A percentile compares a stretch with the other conserved stretches of the same genome.
phyloP scores from a whole-genome alignment of 1,140 invertebrate genomes.

The Mylabris phalerata region DNA sequence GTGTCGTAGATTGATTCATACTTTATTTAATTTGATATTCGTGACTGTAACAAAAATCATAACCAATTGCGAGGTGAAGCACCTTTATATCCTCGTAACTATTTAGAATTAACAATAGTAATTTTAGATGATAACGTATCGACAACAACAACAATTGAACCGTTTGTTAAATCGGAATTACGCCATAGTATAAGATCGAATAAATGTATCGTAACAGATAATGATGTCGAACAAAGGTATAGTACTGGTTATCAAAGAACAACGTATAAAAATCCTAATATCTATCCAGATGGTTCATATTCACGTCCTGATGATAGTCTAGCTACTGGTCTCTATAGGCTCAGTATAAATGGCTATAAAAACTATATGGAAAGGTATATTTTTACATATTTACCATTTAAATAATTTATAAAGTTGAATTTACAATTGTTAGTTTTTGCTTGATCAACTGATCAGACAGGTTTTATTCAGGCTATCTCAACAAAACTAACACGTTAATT shows the following conservation, averaged over 20 bases:
- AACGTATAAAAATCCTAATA: constrained; percentile 26
- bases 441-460: no score
- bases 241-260: constrained; percentile 16
- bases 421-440: no score
- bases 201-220: constrained; percentile 4
- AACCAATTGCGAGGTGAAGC: neutral
- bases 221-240: constrained; percentile 18
- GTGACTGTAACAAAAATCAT: no score
- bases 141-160: constrained; percentile 25
- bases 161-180: constrained; percentile 31
- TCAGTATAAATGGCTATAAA: constrained; percentile 33
- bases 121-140: constrained; percentile 34
- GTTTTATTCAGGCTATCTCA: no score
- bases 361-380: constrained; percentile 33
- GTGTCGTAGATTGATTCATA: no score
- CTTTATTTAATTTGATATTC: no score
- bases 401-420: no score
- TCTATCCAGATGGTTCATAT: constrained; percentile 17
- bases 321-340: constrained; percentile 27
- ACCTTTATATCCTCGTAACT: neutral
- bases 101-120: constrained; percentile 2
- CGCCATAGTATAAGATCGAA: constrained; percentile 34
- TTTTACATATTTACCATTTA: no score
- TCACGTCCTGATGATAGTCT: constrained; percentile 26
- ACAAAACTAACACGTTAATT: no score